Evolutionary conservation across 2,113 vertebrate genomes (phyloP), one percentile per base, ranked within the genome.

Genomic region (Merops nubicus): DNA sequence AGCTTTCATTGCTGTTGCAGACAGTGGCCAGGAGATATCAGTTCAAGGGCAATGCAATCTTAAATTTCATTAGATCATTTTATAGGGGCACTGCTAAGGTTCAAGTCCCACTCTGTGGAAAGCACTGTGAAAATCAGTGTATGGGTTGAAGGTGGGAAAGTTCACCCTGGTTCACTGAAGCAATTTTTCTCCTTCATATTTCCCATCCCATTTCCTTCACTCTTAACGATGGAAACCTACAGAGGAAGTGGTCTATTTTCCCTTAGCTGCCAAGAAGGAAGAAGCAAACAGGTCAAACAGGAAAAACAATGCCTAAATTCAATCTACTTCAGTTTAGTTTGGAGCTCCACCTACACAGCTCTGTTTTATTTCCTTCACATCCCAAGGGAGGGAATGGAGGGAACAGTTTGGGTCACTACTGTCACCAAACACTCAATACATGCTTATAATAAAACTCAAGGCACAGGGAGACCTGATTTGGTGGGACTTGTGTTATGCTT

Each of bases 391-490:
- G 26, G 51, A 54, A 59, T 1, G 28, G 50, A 51, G n/a, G 2
- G 43, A 78, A 50, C 5, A 7, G 4, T 16, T 60, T 17, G 85
- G 43, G 16, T 43, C 53, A 34, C 22, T 56, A 28, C 8, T 43
- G 13, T 31, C 76, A 67, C 23, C 23, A 7, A 11, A 8, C 25
- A 12, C 26, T 17, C 20, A 23, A 22, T 9, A 26, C 1, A 12
- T 9, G 8, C 26, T 16, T 13, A 25, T 16, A 62, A 12, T 1
- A 89, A 85, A 68, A 3, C 53, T 36, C n/a, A 48, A 29, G 36
- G 31, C 48, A 56, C 0, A 1, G 0, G 1, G 8, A 64, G 57
- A 20, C 23, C 36, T 22, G 4, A 1, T 57, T 3, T 65, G 22
- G 6, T 34, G 54, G 29, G 33, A 22, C 19, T 17, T 4, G 26